phyloP scores from a whole-genome alignment of 2,888 invertebrate genomes.

The Melanostoma scalare region DNA sequence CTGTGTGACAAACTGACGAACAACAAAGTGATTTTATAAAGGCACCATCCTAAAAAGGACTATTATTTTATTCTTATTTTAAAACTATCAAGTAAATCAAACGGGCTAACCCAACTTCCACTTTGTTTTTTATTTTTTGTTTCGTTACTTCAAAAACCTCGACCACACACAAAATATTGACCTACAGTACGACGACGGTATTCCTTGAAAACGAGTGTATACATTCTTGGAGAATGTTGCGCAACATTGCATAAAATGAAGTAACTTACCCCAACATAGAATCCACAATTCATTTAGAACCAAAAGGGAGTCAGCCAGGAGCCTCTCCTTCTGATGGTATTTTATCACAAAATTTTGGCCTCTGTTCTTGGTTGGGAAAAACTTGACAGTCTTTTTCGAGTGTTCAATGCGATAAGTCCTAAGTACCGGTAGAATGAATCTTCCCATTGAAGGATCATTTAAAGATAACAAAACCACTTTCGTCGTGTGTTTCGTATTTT shows the following conservation, averaged over 20 bases:
- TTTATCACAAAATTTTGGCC: constrained; percentile 23
- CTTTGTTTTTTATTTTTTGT: too few species aligned
- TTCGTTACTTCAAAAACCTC: too few species aligned
- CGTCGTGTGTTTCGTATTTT: constrained; percentile 20
- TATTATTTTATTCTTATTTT: too few species aligned
- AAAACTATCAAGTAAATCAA: too few species aligned
- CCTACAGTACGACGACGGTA: too few species aligned
- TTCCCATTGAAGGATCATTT: background rate
- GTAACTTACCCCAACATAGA: background rate
- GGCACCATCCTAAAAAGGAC: too few species aligned
- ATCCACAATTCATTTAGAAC: constrained; percentile 61
- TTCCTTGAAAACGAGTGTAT: too few species aligned
- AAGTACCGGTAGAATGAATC: constrained; percentile 4
- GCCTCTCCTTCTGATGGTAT: constrained; percentile 20
- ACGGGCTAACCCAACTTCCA: too few species aligned
- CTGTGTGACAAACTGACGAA: too few species aligned
- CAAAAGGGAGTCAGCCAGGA: background rate
- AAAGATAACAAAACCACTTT: constrained; percentile 28
- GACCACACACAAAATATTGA: too few species aligned
- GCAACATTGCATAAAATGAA: constrained; percentile 2
- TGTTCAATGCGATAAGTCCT: constrained; percentile 63
- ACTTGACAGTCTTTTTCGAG: constrained; percentile 66
- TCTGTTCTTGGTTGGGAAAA: constrained; percentile 53
- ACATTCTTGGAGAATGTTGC: constrained; percentile 7
- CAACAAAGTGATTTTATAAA: too few species aligned